phyloP scores from a whole-genome alignment of 2,797 vertebrate species.

The Argya squamiceps region DNA sequence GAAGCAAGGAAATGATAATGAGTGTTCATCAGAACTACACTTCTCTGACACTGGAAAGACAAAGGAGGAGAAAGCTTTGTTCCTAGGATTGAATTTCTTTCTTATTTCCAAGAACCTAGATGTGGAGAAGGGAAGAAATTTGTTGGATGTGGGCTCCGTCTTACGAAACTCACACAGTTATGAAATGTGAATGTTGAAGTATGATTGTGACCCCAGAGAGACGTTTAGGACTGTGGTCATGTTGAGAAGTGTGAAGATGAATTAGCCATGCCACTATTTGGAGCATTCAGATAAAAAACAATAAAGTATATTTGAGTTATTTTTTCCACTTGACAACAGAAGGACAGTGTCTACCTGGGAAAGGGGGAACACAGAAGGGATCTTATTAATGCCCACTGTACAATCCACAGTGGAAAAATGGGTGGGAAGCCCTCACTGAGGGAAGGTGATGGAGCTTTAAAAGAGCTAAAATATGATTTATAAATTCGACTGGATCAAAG shows the following conservation, averaged over 20 bases:
- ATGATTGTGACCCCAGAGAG: neutral
- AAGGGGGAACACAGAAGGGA: neutral
- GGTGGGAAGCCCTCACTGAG: neutral
- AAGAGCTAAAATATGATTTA: neutral
- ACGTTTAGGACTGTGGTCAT: neutral
- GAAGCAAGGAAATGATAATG: neutral
- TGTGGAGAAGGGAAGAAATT: neutral
- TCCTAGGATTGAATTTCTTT: neutral
- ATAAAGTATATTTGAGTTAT: too few relatives aligned
- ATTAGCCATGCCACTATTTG: neutral
- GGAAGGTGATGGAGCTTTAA: neutral
- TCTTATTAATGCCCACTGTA: neutral
- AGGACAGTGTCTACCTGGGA: rapidly evolving
- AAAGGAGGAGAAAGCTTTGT: neutral
- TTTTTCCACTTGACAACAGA: neutral
- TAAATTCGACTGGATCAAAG: neutral
- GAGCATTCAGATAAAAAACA: neutral
- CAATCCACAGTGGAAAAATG: neutral
- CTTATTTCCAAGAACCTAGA: neutral
- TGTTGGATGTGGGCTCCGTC: neutral
- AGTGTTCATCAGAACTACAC: neutral
- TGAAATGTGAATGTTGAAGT: neutral
- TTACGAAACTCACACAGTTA: neutral
- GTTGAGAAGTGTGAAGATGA: neutral
- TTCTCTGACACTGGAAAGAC: neutral